Evolutionary conservation across 2,888 invertebrate species (phyloP), one percentile per base, ranked within the genome.

Genomic region (Lutraria lutraria): DNA sequence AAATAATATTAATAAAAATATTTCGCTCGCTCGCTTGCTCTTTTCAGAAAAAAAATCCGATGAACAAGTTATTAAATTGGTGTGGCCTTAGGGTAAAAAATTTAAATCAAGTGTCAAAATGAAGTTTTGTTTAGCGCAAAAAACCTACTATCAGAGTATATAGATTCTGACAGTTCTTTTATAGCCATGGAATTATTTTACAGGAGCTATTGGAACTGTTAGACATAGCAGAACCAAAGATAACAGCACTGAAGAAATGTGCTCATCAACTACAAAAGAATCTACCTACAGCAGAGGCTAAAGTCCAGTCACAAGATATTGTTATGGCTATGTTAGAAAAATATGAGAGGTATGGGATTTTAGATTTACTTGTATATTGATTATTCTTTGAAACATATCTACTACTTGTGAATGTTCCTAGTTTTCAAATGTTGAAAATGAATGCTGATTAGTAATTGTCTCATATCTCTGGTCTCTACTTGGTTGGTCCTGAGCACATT

Each of bases 281-380:
- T 68, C 92, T 96, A 25, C 95, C 95, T 0, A 94, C 95, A n/a
- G 95, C 95, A 21, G 95, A 95, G 88, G 95, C 95, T 34, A 96
- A 95, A 88, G 92, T 94, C 25, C 94, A 94, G 43, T 92, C 94
- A 12, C 95, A 96, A 92, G 94, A 95, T 34, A 88, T 94, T 52
- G 93, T 95, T 43, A 92, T 96, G 91, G 89, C 91, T 29, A 89
- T 95, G 31, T 90, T 94, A 80, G 96, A 96, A 89, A 94, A 92
- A 90, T 94, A 93, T 85, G 95, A 96, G 91, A 95, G 95, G 96
- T 96, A 87, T 12, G n/a, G 34, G 13, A 82, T 29, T 2, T 43
- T n/a, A n/a, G 25, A 25, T 60, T 60, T n/a, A 8, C 21, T 60
- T 19, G 21, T 60, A n/a, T 60, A 60, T 4, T n/a, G 21, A 60